Base-by-base conservation (phyloP, 37 sponge, comb jelly and placozoan species). In the Hormiphora californensis region DNA sequence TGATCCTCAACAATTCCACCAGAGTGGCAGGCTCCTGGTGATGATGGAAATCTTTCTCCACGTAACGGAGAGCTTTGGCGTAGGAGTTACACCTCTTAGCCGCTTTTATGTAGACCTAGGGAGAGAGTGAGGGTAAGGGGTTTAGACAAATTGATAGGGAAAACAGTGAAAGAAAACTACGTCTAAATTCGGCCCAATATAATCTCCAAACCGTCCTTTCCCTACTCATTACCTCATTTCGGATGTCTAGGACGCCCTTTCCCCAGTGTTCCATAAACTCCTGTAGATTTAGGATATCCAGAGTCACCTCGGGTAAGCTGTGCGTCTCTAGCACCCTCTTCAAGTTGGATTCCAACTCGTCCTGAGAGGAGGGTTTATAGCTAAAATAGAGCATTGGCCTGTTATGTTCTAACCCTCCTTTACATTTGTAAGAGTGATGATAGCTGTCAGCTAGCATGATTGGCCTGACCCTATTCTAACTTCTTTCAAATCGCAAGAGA, bases 241-340 rank as follows among this genome's bases (percentile, higher is more conserved):
- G 32, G 67, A 65, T 65, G 49, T 81, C 49, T 5, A 81, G 54
- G 11, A 38, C 33, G 41, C 91, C 90, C 69, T 93, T 95, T 49
- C 94, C 98, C 43, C 93, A 93, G 73, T 96, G 98, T 54, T 96
- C 98, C 95, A 94, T 96, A 86, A 96, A 96, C 89, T 96, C 98
- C 9, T 94, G 92, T 19, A 96, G 89, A 59, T 94, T 94, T 54
- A 96, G 91, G 5, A 96, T 41, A 8, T 92, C 91, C 86, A 94
- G 94, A 9, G 93, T 93, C 51, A 96, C 94, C 86, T 96, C 98
- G 0, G 98, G 98, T 21, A 93, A 92, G 88, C 89, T 94, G 69
- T 91, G 93, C 0, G 53, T 40, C 15, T 90, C 69, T 51, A 96
- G 91, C 28, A 90, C 94, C 54, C 90, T 91, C 87, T 94, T 92